Conservation (phyloP, 2,113 vertebrate species). For the Actenoides lindsayi region DNA sequence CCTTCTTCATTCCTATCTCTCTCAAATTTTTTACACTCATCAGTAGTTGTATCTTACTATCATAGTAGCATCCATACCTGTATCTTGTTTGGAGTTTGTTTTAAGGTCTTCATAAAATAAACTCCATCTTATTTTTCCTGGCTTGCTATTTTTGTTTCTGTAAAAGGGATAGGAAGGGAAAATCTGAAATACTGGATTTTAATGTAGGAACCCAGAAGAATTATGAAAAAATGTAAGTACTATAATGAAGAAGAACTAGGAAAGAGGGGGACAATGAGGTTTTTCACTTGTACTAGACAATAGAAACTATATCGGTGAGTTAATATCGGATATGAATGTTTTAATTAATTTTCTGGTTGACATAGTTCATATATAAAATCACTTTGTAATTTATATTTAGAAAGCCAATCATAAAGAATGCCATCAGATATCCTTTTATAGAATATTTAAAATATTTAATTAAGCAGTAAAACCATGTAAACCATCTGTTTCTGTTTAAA, state of each 20-base stretch:
- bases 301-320: background rate
- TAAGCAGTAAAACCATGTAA: conserved; percentile 37
- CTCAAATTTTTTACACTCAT: background rate
- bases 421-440: conserved; percentile 6
- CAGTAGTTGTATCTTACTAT: background rate
- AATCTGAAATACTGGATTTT: background rate
- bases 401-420: background rate
- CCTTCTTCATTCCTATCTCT: background rate
- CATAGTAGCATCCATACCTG: background rate
- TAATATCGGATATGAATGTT: background rate
- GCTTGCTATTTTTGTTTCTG: background rate
- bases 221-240: background rate
- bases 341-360: background rate
- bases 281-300: background rate
- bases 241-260: background rate
- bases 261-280: background rate
- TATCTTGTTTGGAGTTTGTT: background rate
- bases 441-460: conserved; percentile 37
- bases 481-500: conserved; percentile 54
- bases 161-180: background rate
- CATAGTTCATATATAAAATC: background rate
- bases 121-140: background rate
- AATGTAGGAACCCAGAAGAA: background rate
- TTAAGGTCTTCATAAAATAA: background rate
- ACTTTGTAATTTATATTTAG: background rate